These are phyloP conservation scores for Nysson spinosus DNA, from an alignment of 2,888 invertebrate genomes.

Conservation along the genomic window DNA sequence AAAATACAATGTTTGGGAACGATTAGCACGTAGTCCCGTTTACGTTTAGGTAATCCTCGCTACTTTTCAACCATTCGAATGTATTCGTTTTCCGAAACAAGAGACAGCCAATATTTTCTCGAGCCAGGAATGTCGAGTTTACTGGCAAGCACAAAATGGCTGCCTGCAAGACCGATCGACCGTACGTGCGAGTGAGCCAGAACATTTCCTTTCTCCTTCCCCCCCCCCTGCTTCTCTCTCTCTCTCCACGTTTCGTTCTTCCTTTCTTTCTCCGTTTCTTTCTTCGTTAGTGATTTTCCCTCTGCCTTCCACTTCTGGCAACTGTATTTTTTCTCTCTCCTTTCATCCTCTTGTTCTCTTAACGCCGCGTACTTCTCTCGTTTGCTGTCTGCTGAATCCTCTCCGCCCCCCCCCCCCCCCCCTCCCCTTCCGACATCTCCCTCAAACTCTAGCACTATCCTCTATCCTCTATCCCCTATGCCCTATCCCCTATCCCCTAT, in stretches of 20 bases:
- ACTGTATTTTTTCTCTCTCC: constrained; percentile 16
- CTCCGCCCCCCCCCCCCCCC: constrained; percentile 9
- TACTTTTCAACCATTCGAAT: no score
- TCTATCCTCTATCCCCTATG: constrained; percentile 4
- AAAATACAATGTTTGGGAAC: no score
- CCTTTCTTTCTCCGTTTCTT: constrained; percentile 18
- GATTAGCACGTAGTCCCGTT: no score
- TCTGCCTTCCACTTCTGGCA: constrained; percentile 10
- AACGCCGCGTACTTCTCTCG: no score
- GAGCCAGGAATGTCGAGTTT: constrained; percentile 65
- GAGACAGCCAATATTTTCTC: constrained; percentile 70
- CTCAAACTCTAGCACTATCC: no score
- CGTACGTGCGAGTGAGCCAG: constrained; percentile 64
- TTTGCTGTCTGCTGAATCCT: no score
- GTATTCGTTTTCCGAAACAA: constrained; percentile 27
- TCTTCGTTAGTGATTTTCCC: background rate
- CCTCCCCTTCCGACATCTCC: constrained; percentile 21
- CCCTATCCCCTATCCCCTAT: no score
- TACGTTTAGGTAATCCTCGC: no score
- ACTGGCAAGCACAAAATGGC: constrained; percentile 72
- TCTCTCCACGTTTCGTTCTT: constrained; percentile 12
- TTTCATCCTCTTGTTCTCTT: no score
- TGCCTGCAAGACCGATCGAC: constrained; percentile 72
- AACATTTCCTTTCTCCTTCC: constrained; percentile 47
- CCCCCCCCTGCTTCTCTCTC: constrained; percentile 28